These are phyloP conservation scores for Mystacides longicornis DNA, from an alignment of 2,888 invertebrate species.

Conservation along the genomic window DNA sequence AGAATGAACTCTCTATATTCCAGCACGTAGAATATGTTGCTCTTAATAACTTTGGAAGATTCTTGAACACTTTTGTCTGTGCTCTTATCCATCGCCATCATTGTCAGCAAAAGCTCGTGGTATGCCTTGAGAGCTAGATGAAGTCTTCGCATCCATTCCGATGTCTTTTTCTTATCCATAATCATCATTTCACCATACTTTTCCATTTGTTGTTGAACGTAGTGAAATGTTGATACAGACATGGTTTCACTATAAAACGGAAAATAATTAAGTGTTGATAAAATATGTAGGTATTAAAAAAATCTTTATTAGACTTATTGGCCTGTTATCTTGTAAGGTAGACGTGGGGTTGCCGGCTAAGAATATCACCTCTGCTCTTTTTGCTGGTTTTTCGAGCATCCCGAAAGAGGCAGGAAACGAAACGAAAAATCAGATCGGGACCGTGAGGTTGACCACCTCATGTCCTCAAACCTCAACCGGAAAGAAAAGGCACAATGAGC, in stretches of 20 bases:
- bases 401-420: too few relatives aligned
- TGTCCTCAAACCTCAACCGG: too few relatives aligned
- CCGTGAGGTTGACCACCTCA: too few relatives aligned
- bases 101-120: constrained; percentile 76
- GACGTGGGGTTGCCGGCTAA: too few relatives aligned
- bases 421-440: too few relatives aligned
- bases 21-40: constrained; percentile 86
- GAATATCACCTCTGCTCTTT: too few relatives aligned
- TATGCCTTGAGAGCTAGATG: constrained; percentile 78
- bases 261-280: too few relatives aligned
- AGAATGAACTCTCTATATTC: constrained; percentile 91
- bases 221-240: constrained; percentile 86
- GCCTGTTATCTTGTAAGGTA: too few relatives aligned
- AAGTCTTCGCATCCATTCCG: constrained; percentile 75
- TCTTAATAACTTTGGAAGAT: constrained; percentile 79
- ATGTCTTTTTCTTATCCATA: constrained; percentile 77
- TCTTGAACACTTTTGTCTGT: constrained; percentile 62
- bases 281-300: too few relatives aligned
- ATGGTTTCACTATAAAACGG: constrained; percentile 85
- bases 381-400: too few relatives aligned
- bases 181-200: constrained; percentile 75
- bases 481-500: too few relatives aligned
- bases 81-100: constrained; percentile 74
- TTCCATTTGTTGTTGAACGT: constrained; percentile 89
- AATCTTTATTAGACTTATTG: too few relatives aligned